These are phyloP conservation scores for Nerophis lumbriciformis DNA, from an alignment of 2,113 vertebrate genomes.

Conservation along the genomic window DNA sequence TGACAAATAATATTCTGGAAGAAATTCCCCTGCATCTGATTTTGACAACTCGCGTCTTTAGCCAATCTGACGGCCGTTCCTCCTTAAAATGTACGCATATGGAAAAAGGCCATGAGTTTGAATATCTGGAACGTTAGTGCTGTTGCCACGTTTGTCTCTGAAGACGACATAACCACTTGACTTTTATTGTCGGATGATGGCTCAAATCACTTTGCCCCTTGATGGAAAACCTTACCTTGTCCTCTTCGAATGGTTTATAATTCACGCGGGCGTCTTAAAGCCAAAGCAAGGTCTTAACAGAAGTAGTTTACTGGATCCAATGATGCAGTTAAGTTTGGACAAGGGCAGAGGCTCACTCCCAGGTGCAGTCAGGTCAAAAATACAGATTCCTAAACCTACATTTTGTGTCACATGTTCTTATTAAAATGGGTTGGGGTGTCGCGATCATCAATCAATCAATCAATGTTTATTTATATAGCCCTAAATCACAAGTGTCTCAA, in stretches of 20 bases:
- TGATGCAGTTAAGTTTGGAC: constrained; percentile 3
- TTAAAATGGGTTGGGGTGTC: no score
- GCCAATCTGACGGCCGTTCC: no score
- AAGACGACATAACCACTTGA: not conserved
- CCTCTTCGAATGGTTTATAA: constrained; percentile 10
- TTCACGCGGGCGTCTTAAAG: constrained; percentile 4
- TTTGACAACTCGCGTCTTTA: no score
- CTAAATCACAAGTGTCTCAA: no score
- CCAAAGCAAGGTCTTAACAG: constrained; percentile 7
- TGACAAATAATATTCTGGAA: no score
- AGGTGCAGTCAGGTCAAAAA: not conserved
- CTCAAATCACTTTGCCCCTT: constrained; percentile 12
- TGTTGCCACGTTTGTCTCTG: not conserved
- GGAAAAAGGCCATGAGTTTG: not conserved
- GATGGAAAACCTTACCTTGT: constrained; percentile 10
- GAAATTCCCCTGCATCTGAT: no score
- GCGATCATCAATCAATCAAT: no score
- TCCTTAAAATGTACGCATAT: not conserved
- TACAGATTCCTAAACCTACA: not conserved
- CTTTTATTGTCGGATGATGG: constrained; percentile 11
- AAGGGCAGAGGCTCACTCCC: constrained; percentile 1
- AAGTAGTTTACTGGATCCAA: constrained; percentile 3
- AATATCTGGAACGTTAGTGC: not conserved
- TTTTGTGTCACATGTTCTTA: no score
- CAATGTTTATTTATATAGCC: no score